These are phyloP conservation scores for Catharus minimus DNA, from an alignment of 2,113 vertebrate genomes.

Conservation along the genomic window DNA sequence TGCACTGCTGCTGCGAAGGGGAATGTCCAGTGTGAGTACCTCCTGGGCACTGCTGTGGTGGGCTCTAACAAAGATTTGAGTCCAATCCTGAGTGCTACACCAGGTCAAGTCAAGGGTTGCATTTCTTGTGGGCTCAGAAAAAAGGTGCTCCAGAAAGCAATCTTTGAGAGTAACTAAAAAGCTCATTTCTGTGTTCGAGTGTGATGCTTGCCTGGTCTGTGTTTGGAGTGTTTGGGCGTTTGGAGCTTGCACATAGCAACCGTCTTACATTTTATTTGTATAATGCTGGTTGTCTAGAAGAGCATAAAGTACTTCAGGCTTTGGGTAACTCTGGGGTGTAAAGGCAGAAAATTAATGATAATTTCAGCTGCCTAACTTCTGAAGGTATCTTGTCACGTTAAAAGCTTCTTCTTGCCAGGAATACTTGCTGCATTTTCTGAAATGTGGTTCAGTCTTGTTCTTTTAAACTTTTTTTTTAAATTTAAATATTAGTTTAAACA, in stretches of 20 bases:
- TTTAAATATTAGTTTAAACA: slow-evolving; percentile 4
- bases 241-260: not conserved
- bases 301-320: not conserved
- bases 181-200: not conserved
- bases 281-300: not conserved
- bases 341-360: not conserved
- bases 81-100: accelerated
- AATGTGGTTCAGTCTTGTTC: not conserved
- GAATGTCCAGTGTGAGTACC: not conserved
- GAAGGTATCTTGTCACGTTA: not conserved
- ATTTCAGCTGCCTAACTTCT: not conserved
- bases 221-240: not conserved
- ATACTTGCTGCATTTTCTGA: not conserved
- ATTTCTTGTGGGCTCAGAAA: not conserved
- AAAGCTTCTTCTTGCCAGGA: not conserved
- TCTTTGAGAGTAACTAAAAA: not conserved
- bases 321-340: not conserved
- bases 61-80: not conserved
- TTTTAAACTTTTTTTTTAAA: not conserved
- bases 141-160: not conserved
- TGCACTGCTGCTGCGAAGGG: not conserved
- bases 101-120: not conserved
- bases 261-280: not conserved
- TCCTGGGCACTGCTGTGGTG: not conserved
- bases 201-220: not conserved